A percentile compares a stretch with the other conserved stretches of the same genome.
Evolutionary conservation across 1,140 invertebrate genomes (phyloP).

Genomic region (Maconellicoccus hirsutus): DNA sequence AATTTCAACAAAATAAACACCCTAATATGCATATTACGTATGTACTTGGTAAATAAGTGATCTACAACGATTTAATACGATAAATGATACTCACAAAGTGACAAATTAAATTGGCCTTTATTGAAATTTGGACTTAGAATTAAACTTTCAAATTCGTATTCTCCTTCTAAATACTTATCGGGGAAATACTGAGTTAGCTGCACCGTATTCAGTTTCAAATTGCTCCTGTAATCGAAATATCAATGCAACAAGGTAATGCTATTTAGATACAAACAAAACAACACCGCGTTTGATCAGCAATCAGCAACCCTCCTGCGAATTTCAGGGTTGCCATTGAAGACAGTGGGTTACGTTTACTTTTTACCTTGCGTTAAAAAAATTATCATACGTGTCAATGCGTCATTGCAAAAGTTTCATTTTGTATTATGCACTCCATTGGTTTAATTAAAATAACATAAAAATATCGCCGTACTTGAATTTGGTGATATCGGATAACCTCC

Average conservation of each 20-base stretch:
- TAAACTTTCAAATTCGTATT: constrained; percentile 51
- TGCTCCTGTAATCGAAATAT: constrained; percentile 41
- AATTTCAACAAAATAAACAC: no score
- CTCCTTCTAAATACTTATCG: constrained; percentile 56
- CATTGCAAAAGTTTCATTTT: no score
- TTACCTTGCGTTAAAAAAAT: background rate
- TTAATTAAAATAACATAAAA: background rate
- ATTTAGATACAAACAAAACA: background rate
- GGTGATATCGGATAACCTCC: constrained; percentile 60
- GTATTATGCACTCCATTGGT: background rate
- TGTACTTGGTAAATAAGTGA: no score
- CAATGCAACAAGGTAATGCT: no score
- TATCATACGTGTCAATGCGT: no score
- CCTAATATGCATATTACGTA: no score
- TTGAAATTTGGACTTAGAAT: constrained; percentile 46
- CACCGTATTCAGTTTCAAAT: constrained; percentile 46
- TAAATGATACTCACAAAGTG: constrained; percentile 47
- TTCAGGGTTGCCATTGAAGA: background rate
- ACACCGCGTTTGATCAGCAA: background rate
- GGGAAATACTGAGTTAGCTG: constrained; percentile 69
- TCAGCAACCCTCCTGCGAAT: background rate
- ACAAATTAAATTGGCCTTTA: constrained; percentile 57
- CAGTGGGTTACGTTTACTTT: background rate
- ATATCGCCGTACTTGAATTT: constrained; percentile 41
- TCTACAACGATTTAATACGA: no score